Percentiles rank a stretch among this genome's conserved stretches.
Evolutionary conservation across 2,113 vertebrate species (phyloP).

Genomic region (Helogale parvula): DNA sequence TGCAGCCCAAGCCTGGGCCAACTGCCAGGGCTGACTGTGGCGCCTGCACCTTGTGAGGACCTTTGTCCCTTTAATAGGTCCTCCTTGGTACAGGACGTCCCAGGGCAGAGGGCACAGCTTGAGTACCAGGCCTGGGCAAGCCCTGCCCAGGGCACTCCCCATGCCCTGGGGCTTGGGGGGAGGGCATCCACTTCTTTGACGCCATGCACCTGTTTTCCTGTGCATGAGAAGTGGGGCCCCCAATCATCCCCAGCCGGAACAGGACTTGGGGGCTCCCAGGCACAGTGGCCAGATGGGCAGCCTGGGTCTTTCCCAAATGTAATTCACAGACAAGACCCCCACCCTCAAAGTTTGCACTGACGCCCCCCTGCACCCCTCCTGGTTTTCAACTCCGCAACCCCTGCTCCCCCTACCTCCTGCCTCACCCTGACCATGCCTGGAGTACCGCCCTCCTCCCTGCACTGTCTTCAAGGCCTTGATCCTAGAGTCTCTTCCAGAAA

Average conservation of each 20-base stretch:
- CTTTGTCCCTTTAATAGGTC: conserved; percentile 79
- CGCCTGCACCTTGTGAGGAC: conserved; percentile 63
- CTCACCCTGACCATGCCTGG: neutral
- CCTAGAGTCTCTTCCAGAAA: conserved; percentile 12
- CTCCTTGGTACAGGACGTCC: conserved; percentile 76
- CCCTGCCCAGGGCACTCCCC: conserved; percentile 72
- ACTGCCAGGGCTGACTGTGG: conserved; percentile 68
- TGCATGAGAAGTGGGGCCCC: neutral
- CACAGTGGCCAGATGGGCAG: neutral
- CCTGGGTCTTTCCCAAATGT: neutral
- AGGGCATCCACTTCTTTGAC: neutral
- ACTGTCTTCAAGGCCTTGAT: neutral
- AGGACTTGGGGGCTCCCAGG: neutral
- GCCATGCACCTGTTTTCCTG: neutral
- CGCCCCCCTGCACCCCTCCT: rapidly evolving
- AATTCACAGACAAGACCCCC: neutral
- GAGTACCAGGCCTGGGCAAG: conserved; percentile 68
- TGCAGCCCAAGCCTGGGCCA: neutral
- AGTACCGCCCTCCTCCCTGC: neutral
- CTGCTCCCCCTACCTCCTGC: neutral
- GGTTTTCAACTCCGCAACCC: neutral
- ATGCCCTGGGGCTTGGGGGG: neutral
- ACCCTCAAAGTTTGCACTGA: rapidly evolving
- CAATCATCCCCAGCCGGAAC: neutral
- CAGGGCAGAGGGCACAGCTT: conserved; percentile 68